These are phyloP conservation scores for Lasioglossum figueresi DNA, from an alignment of 2,888 invertebrate species.

Conservation along the genomic window DNA sequence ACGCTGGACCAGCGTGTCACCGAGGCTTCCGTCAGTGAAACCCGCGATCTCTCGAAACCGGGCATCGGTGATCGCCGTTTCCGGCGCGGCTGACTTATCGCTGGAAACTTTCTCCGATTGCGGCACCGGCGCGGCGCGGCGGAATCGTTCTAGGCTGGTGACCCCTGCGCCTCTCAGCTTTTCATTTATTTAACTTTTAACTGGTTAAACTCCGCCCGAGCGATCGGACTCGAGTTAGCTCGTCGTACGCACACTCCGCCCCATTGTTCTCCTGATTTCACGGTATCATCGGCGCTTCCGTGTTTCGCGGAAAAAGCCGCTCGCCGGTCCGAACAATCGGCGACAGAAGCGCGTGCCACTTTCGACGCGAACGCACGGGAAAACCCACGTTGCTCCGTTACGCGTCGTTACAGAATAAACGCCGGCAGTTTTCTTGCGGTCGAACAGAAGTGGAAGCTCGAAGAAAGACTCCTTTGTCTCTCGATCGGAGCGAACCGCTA, in stretches of 20 bases:
- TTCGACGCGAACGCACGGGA: background rate
- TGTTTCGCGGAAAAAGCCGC: background rate
- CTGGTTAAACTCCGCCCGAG: background rate
- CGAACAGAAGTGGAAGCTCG: background rate
- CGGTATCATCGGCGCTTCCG: background rate
- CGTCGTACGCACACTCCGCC: background rate
- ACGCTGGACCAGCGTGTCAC: constrained; percentile 21
- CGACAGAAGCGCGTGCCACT: background rate
- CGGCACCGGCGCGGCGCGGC: background rate
- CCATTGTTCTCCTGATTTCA: background rate
- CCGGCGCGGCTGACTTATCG: constrained; percentile 37
- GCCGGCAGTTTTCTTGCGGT: background rate
- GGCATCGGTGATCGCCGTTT: constrained; percentile 20
- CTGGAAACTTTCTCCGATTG: constrained; percentile 62
- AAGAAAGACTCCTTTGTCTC: background rate
- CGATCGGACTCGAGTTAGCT: background rate
- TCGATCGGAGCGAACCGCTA: constrained; percentile 1
- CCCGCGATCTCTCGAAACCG: constrained; percentile 39
- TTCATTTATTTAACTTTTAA: background rate
- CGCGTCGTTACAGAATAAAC: constrained; percentile 3
- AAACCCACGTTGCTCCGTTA: background rate
- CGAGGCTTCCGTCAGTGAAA: constrained; percentile 55
- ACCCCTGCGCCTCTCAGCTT: constrained; percentile 14
- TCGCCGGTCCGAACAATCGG: background rate
- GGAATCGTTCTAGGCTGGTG: constrained; percentile 34